Evolutionary conservation across 37 sponge, comb jelly and placozoan genomes (phyloP), one percentile per base, ranked within the genome.

Genomic region (Axinella damicornis): DNA sequence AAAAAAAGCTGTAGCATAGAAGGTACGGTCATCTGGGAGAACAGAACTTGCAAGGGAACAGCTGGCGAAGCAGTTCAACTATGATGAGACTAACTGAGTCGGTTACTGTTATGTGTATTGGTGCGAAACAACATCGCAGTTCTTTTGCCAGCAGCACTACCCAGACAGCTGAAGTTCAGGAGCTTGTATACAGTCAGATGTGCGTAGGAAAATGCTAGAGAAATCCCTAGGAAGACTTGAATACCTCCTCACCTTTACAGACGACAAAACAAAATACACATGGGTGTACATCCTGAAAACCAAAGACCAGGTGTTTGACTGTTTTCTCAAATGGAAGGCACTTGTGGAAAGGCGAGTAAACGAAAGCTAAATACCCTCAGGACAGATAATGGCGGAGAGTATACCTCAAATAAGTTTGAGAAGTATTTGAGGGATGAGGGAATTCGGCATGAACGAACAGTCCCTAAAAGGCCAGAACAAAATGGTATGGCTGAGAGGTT

Each of bases 371-470:
- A 87, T 53, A 71, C 64, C 21, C 67, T 87, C 21, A 56, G 82
- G 21, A 80, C 88, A 22, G 88, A 88, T 31, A 88, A 88, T 81
- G 76, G 88, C 60, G 76, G 83, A 28, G 89, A 89, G 32, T 79
- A 77, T 53, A 83, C 73, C 27, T 89, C 84, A 30, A 77, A 37
- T 0, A 63, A 76, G 24, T 89, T 89, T 33, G 73, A 70, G 52
- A 39, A 53, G 0, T 83, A 73, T 27, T 72, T 83, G 56, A 77
- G 83, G 30, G 15, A 41, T 1, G 83, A 79, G 41, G 89, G 84
- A 68, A 35, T 82, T 12, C 84, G 65, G 56, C 89, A 82, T 71
- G 73, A 89, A 68, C 37, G 25, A 6, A 89, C 89, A 0, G 55
- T 83, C 24, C 84, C 84, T 0, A 82, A 89, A 57, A 83, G 79